Evolutionary conservation across 2,797 vertebrate species (phyloP), one percentile per base, ranked within the genome.

Genomic region (Oceanodroma leucorhoa): DNA sequence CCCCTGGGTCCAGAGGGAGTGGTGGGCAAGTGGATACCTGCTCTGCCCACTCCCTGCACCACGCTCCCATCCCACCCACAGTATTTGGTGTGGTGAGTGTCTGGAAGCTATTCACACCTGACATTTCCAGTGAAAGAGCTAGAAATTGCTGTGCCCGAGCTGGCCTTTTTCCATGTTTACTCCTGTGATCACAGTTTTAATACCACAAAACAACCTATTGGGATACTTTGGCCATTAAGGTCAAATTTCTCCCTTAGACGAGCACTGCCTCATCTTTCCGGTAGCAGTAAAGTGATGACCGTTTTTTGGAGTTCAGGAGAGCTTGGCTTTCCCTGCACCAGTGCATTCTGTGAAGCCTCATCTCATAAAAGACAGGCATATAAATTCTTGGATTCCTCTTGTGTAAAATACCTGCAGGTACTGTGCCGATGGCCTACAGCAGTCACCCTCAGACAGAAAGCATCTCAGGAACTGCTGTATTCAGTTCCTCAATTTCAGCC

Each of bases 1-100:
- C 5, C 11, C 27, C 38, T 38, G 41, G 38, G 22, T 40, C 45
- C 3, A 6, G n/a, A 13, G 13, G 67, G 19, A 80, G 34, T 14
- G 21, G 26, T 3, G 2, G 53, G 34, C 6, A 14, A 36, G 72
- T 36, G 26, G 18, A n/a, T 34, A 58, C 11, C 7, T 10, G 4
- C 30, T 32, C n/a, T 69, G 20, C 6, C 3, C 2, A 0, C 27
- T 60, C 6, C 19, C 29, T 48, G 45, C 18, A 34, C 40, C 34
- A 14, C 0, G 0, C 13, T 60, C 51, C 60, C 11, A 4, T 29
- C 34, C 60, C 45, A 57, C 50, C 14, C 24, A 5, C 41, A 10
- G 26, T 4, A 14, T 62, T 32, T 72, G 16, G 8, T 38, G 45
- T n/a, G 30, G 13, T 20, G 29, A 45, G 32, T 16, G 43, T 66